Evolutionary conservation across 2,888 invertebrate species (phyloP).

Genomic region (Lycaena phlaeas): DNA sequence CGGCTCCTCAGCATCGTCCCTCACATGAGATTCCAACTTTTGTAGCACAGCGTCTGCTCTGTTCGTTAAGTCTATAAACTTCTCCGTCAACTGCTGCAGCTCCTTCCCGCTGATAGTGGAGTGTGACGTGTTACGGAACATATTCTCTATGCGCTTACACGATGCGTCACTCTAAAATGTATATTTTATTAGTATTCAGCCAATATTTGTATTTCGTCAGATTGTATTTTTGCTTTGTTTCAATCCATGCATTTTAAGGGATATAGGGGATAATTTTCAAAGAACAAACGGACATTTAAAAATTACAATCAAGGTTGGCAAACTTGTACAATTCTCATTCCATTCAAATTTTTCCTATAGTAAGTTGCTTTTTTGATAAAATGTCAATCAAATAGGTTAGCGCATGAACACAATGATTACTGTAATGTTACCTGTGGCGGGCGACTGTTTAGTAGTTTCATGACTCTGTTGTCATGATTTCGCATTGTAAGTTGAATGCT

Average conservation of each 20-base stretch:
- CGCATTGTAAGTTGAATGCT: conserved; percentile 66
- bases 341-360: no score
- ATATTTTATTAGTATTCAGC: conserved; percentile 7
- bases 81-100: conserved; percentile 55
- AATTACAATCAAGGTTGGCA: no score
- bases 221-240: no score
- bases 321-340: no score
- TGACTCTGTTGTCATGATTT: conserved; percentile 50
- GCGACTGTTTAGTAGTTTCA: conserved; percentile 45
- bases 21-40: conserved; percentile 45
- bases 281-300: no score
- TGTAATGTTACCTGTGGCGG: conserved; percentile 37
- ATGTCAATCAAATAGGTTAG: no score
- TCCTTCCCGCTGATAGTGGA: conserved; percentile 50
- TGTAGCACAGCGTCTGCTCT: conserved; percentile 59
- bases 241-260: no score
- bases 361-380: no score
- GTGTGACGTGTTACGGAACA: conserved; percentile 50
- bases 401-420: background rate
- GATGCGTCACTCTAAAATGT: conserved; percentile 42
- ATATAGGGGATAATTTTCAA: no score
- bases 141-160: conserved; percentile 50
- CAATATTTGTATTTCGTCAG: no score
- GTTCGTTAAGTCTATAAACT: conserved; percentile 58
- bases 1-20: conserved; percentile 35